phyloP scores from a whole-genome alignment of 2,113 vertebrate species.

The Seriola quinqueradiata region DNA sequence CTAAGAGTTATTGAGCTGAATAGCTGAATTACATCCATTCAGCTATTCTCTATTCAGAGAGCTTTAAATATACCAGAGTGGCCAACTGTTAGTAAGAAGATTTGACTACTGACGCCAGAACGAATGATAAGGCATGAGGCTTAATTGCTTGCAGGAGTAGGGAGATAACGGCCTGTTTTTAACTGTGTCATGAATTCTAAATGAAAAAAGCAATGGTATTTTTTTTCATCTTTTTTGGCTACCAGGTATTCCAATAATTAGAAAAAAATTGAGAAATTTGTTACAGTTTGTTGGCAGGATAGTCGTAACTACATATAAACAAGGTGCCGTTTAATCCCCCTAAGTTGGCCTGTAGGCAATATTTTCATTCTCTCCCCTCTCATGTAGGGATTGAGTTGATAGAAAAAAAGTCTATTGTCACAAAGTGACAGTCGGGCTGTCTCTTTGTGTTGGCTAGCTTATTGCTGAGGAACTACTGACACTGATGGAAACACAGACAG shows the following conservation, averaged over 20 bases:
- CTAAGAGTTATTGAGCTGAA: not conserved
- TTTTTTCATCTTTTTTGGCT: not conserved
- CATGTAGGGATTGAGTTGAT: not conserved
- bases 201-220: not conserved
- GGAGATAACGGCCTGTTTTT: not conserved
- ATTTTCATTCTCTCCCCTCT: slow-evolving; percentile 11
- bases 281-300: slow-evolving; percentile 24
- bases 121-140: not conserved
- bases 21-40: not conserved
- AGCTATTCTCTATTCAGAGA: not conserved
- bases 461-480: slow-evolving; percentile 17
- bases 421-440: slow-evolving; percentile 4
- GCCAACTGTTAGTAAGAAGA: not conserved
- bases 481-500: slow-evolving; percentile 16
- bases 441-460: not conserved
- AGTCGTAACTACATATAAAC: slow-evolving; percentile 22
- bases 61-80: not conserved
- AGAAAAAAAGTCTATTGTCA: slow-evolving; percentile 9
- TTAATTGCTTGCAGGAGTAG: slow-evolving; percentile 7
- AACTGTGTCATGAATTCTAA: slow-evolving; percentile 18
- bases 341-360: not conserved
- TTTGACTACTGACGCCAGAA: slow-evolving; percentile 27
- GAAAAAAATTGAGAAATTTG: slow-evolving; percentile 2
- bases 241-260: not conserved
- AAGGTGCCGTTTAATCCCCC: slow-evolving; percentile 3